These are phyloP conservation scores for Tragelaphus strepsiceros DNA, from an alignment of 2,113 vertebrate species.

Conservation along the genomic window DNA sequence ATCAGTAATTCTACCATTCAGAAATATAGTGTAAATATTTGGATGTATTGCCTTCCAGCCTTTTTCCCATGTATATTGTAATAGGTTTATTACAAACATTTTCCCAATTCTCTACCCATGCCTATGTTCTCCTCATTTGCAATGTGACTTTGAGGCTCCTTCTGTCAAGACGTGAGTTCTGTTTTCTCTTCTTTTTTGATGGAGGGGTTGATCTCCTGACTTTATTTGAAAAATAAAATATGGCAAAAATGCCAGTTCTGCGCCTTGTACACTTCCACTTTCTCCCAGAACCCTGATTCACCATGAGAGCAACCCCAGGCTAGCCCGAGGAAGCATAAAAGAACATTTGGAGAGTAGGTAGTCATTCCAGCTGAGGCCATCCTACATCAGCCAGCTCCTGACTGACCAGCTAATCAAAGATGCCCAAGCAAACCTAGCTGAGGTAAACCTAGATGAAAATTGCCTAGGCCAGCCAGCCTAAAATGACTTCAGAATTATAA, in stretches of 20 bases:
- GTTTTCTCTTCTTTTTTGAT: background rate
- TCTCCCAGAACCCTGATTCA: background rate
- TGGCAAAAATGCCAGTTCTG: background rate
- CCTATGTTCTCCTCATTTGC: background rate
- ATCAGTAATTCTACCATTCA: background rate
- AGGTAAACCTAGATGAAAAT: background rate
- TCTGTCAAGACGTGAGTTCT: background rate
- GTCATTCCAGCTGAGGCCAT: background rate
- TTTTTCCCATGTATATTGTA: background rate
- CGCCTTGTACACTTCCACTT: background rate
- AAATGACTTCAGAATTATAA: background rate
- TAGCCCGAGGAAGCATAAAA: background rate
- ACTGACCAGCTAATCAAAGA: background rate
- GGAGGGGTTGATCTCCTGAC: background rate
- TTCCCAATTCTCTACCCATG: rapidly evolving
- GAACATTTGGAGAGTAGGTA: background rate
- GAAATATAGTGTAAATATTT: background rate
- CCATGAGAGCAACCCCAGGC: background rate
- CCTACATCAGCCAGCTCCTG: background rate
- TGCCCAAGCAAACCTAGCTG: background rate
- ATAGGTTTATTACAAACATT: background rate
- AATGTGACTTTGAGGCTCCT: background rate
- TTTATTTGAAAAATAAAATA: background rate
- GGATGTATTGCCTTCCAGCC: background rate
- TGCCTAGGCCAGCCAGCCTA: background rate